Percentiles rank a stretch among this genome's conserved stretches.
These are phyloP conservation scores for Phocoena phocoena DNA, from an alignment of 2,113 vertebrate genomes.

Conservation along the genomic window DNA sequence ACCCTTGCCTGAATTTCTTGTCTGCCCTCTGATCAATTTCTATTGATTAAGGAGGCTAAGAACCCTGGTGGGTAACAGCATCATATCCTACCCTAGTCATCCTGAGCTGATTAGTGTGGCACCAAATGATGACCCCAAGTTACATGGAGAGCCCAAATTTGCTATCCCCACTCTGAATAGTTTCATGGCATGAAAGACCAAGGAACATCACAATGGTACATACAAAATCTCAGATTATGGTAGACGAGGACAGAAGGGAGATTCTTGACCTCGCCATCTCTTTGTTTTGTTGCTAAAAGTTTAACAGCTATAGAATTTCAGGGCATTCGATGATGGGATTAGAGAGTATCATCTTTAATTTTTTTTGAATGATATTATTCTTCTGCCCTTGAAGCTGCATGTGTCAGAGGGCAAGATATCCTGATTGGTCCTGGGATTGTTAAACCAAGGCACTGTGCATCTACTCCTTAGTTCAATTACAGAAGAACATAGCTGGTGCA, in stretches of 20 bases:
- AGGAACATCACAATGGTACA: fast-evolving
- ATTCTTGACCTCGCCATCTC: background rate
- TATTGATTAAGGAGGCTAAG: background rate
- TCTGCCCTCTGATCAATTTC: background rate
- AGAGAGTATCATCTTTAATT: background rate
- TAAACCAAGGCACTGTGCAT: too few species aligned
- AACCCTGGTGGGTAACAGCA: background rate
- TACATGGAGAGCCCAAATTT: background rate
- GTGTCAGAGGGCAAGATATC: background rate
- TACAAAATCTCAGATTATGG: fast-evolving
- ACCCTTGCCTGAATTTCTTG: background rate
- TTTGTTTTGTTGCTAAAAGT: background rate
- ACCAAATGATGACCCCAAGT: background rate
- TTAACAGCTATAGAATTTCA: background rate
- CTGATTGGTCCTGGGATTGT: background rate
- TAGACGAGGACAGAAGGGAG: background rate
- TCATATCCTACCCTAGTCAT: background rate
- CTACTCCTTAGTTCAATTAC: background rate
- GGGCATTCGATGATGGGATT: background rate
- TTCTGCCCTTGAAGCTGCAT: background rate
- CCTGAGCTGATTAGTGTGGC: too few species aligned
- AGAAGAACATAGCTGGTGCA: background rate
- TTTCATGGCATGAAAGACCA: too few species aligned
- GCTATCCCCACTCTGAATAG: background rate
- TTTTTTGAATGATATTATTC: background rate